Evolutionary conservation across 2,888 invertebrate genomes (phyloP).

Genomic region (Sminthurides aquaticus): DNA sequence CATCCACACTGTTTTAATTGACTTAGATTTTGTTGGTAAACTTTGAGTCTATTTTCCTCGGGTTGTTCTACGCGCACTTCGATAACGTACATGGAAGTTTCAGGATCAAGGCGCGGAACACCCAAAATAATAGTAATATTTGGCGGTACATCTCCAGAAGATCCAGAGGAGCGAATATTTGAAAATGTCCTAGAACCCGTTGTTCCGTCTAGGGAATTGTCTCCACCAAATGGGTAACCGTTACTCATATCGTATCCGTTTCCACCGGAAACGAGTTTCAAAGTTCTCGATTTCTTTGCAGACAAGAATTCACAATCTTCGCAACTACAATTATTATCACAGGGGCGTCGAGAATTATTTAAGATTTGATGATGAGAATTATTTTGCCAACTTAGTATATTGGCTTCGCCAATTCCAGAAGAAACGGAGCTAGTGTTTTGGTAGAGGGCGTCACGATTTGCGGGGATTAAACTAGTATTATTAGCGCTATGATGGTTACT

Average conservation of each 20-base stretch:
- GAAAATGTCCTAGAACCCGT: too few relatives aligned
- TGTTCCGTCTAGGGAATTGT: neutral
- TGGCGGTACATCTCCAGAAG: neutral
- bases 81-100: neutral
- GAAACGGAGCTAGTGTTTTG: neutral
- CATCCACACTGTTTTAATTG: conserved; percentile 13
- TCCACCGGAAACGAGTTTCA: conserved; percentile 16
- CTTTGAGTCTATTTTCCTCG: neutral
- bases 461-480: neutral
- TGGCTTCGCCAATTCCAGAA: neutral
- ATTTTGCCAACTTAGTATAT: neutral
- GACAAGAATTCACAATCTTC: neutral
- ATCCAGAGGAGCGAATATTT: too few relatives aligned
- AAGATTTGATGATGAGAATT: too few relatives aligned
- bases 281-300: conserved; percentile 21
- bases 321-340: conserved; percentile 15
- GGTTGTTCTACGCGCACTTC: neutral
- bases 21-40: conserved; percentile 8
- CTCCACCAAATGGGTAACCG: neutral
- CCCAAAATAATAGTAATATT: neutral
- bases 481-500: too few relatives aligned
- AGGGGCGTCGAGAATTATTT: neutral
- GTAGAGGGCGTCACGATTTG: neutral
- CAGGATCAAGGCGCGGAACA: neutral
- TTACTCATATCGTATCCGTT: conserved; percentile 4